Conservation (phyloP, 2,888 invertebrate genomes). For the Nomada fabriciana region DNA sequence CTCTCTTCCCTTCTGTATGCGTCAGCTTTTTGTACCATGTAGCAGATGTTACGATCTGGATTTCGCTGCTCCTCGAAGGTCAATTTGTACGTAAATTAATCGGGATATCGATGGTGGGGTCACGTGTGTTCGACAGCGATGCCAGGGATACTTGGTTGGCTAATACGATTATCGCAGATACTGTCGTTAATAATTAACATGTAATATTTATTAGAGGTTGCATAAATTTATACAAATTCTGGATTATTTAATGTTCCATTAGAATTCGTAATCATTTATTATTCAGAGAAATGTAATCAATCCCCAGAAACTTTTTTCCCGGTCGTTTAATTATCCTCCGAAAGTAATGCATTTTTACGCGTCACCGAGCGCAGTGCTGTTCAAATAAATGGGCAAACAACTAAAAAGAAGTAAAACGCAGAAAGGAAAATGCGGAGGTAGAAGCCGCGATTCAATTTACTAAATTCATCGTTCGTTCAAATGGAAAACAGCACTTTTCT, state of each 20-base stretch:
- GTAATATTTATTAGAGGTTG: too few relatives aligned
- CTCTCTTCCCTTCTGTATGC: not conserved
- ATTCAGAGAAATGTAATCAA: too few relatives aligned
- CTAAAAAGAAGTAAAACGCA: not conserved
- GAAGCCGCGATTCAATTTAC: constrained; percentile 14
- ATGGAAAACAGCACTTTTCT: not conserved
- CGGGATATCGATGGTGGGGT: not conserved
- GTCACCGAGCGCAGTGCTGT: not conserved
- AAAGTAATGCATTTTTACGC: not conserved
- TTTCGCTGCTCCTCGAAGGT: constrained; percentile 32
- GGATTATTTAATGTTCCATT: too few relatives aligned
- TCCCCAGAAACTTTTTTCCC: too few relatives aligned
- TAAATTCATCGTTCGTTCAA: not conserved
- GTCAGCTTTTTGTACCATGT: constrained; percentile 21
- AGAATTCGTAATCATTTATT: too few relatives aligned
- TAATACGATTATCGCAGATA: too few relatives aligned
- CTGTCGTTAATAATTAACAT: too few relatives aligned
- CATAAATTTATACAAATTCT: too few relatives aligned
- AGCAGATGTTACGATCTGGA: constrained; percentile 20
- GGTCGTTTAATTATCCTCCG: constrained; percentile 1
- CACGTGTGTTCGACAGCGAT: not conserved
- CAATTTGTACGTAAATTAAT: constrained; percentile 46
- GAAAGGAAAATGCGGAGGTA: not conserved
- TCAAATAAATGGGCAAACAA: too few relatives aligned
- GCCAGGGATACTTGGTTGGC: not conserved